A percentile compares a stretch with the other conserved stretches of the same genome.
phyloP scores from a whole-genome alignment of 2,113 vertebrate species.

The Malurus melanocephalus region DNA sequence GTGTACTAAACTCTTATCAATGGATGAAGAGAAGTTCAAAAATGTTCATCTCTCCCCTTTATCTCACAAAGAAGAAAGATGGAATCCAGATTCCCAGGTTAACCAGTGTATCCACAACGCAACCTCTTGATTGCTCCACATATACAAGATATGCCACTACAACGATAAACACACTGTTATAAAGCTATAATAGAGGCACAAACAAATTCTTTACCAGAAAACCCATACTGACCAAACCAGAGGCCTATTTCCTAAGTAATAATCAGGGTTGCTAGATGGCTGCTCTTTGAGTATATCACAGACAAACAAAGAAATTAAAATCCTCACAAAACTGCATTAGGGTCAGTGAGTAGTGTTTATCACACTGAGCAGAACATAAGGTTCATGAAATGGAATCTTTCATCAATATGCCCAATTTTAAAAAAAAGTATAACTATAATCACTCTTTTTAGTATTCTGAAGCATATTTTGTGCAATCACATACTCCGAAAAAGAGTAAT shows the following conservation, averaged over 20 bases:
- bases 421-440: neutral
- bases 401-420: neutral
- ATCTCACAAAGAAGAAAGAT: neutral
- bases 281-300: neutral
- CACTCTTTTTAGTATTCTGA: neutral
- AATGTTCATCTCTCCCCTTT: neutral
- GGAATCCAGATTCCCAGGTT: neutral
- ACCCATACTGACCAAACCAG: neutral
- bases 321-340: neutral
- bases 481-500: neutral
- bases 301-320: neutral
- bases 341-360: neutral
- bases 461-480: neutral
- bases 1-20: neutral
- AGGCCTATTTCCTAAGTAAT: neutral
- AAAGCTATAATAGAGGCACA: neutral
- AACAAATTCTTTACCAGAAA: neutral
- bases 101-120: neutral
- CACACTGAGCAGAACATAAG: neutral
- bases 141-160: neutral
- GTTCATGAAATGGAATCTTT: neutral
- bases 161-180: neutral
- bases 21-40: neutral
- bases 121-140: neutral
- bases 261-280: neutral